Conservation (phyloP, 2,113 vertebrate species). For the Vulpes ferrilata region DNA sequence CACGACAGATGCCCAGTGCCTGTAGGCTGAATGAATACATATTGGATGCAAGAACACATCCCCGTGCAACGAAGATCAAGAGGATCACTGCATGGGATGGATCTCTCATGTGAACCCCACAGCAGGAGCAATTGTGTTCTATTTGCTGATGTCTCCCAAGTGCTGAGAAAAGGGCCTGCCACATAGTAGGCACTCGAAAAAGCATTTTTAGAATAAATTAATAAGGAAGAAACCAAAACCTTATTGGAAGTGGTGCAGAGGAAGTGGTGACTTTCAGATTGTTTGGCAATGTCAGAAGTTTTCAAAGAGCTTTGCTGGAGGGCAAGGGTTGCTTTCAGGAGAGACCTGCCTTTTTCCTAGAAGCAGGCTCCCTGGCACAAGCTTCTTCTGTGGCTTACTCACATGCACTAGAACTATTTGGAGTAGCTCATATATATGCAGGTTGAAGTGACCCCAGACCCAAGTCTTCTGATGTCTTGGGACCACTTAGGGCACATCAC, state of each 20-base stretch:
- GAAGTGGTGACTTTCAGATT: neutral
- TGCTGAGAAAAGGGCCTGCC: neutral
- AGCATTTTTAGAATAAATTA: neutral
- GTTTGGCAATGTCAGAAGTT: neutral
- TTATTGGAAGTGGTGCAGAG: neutral
- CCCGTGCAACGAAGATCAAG: neutral
- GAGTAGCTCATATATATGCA: fast-evolving
- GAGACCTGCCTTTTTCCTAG: neutral
- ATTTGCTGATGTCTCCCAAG: neutral
- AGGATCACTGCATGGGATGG: neutral
- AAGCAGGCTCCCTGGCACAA: neutral
- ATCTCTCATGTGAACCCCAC: neutral
- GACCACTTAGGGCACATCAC: neutral
- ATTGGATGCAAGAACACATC: neutral
- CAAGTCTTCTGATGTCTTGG: neutral
- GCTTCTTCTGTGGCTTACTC: neutral
- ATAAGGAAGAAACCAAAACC: constrained; percentile 29
- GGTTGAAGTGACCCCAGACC: neutral
- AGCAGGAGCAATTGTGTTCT: neutral
- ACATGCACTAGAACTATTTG: neutral
- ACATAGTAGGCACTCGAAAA: neutral
- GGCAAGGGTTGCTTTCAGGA: neutral
- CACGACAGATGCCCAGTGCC: neutral
- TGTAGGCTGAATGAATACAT: neutral
- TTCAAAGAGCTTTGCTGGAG: neutral